A percentile compares a stretch with the other conserved stretches of the same genome.
These are phyloP conservation scores for Leptinotarsa peninsularis DNA, from an alignment of 2,888 invertebrate species.

Conservation along the genomic window DNA sequence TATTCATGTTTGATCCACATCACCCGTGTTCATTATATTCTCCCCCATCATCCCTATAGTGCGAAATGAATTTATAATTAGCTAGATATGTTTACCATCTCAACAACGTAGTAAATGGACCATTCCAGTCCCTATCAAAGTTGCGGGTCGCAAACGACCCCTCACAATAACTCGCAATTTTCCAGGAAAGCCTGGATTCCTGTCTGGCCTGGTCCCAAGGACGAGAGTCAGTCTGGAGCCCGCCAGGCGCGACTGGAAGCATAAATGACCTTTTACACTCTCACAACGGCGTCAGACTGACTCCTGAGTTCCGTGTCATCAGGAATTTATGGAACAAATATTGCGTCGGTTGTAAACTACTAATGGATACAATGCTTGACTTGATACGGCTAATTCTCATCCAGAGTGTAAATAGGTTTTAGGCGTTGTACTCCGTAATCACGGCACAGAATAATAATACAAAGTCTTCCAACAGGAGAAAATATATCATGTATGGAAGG, in stretches of 20 bases:
- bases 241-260: conserved; percentile 27
- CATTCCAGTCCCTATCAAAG: conserved; percentile 1
- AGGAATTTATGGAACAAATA: conserved; percentile 5
- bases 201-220: conserved; percentile 25
- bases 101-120: conserved; percentile 5
- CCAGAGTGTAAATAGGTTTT: too few relatives aligned
- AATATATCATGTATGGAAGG: too few relatives aligned
- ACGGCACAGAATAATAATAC: too few relatives aligned
- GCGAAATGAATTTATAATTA: not conserved
- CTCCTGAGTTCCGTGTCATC: not conserved
- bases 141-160: not conserved
- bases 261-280: conserved; percentile 25
- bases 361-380: not conserved
- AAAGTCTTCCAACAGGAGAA: too few relatives aligned
- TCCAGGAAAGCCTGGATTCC: conserved; percentile 9
- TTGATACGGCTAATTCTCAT: too few relatives aligned
- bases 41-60: not conserved
- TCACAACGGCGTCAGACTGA: conserved; percentile 25
- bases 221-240: conserved; percentile 24
- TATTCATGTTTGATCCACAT: not conserved
- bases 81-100: not conserved
- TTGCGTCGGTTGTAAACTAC: conserved; percentile 11
- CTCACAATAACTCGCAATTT: not conserved
- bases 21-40: not conserved
- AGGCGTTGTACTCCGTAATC: too few relatives aligned